phyloP scores from a whole-genome alignment of 2,113 vertebrate species.

The Tonatia bakeri region DNA sequence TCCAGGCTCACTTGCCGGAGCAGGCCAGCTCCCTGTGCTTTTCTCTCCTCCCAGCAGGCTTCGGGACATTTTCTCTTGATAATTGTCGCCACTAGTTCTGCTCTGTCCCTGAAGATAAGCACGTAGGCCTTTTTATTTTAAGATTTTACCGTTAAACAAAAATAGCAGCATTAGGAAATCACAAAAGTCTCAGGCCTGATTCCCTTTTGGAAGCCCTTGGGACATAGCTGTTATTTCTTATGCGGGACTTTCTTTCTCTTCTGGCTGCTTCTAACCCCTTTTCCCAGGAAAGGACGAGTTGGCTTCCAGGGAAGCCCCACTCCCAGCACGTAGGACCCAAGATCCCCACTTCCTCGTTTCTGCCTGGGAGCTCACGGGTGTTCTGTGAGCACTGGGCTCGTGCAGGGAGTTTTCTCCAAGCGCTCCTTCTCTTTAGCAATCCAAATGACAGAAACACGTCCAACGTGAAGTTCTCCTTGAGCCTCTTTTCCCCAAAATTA shows the following conservation, averaged over 20 bases:
- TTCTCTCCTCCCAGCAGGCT: background rate
- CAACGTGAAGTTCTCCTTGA: background rate
- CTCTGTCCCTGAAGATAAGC: slow-evolving; percentile 38
- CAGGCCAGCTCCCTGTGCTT: background rate
- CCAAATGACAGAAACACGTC: background rate
- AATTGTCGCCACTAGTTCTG: background rate
- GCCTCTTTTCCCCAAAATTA: background rate
- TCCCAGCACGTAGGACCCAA: background rate
- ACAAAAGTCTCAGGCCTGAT: background rate
- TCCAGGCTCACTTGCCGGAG: background rate
- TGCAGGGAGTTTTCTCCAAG: background rate
- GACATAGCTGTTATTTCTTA: background rate
- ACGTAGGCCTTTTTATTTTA: slow-evolving; percentile 57
- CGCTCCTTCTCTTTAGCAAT: background rate
- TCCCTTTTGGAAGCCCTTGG: background rate
- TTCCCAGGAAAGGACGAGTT: background rate
- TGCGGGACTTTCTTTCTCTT: background rate
- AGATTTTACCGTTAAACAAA: slow-evolving; percentile 27
- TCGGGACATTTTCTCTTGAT: background rate
- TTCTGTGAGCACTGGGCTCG: background rate
- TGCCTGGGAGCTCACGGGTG: background rate
- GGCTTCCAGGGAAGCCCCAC: background rate
- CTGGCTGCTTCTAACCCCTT: background rate
- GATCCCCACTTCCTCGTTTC: background rate
- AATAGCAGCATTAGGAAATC: slow-evolving; percentile 41